phyloP scores from a whole-genome alignment of 2,888 invertebrate species.

The Eilema caniola region DNA sequence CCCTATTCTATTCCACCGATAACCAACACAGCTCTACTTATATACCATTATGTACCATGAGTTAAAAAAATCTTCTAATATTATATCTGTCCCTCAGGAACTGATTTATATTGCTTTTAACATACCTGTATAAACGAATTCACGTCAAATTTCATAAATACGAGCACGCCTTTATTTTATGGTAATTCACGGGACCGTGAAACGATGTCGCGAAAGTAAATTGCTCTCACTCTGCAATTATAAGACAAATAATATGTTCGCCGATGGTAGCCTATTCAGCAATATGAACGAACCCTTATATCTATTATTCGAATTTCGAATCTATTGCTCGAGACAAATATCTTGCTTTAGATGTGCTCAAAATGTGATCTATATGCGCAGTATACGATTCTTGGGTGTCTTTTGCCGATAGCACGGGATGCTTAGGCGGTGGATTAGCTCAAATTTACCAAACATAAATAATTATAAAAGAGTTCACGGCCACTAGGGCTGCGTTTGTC shows the following conservation, averaged over 20 bases:
- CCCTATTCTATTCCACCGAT: too few relatives aligned
- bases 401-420: too few relatives aligned
- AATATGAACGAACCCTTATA: background rate
- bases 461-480: too few relatives aligned
- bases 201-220: background rate
- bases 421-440: too few relatives aligned
- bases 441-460: too few relatives aligned
- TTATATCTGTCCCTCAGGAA: background rate
- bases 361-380: too few relatives aligned
- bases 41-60: too few relatives aligned
- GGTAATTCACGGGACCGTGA: background rate
- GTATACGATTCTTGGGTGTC: too few relatives aligned
- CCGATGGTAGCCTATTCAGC: background rate
- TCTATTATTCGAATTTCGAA: background rate
- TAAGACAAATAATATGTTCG: conserved; percentile 2
- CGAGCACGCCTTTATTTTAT: background rate
- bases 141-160: background rate
- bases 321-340: too few relatives aligned
- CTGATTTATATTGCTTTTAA: background rate
- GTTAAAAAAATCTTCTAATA: background rate
- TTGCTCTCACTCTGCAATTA: conserved; percentile 4
- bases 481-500: too few relatives aligned
- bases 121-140: background rate
- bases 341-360: too few relatives aligned
- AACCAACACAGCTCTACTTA: background rate